phyloP scores from a whole-genome alignment of 23 tunicate species.

The Botrylloides violaceus region DNA sequence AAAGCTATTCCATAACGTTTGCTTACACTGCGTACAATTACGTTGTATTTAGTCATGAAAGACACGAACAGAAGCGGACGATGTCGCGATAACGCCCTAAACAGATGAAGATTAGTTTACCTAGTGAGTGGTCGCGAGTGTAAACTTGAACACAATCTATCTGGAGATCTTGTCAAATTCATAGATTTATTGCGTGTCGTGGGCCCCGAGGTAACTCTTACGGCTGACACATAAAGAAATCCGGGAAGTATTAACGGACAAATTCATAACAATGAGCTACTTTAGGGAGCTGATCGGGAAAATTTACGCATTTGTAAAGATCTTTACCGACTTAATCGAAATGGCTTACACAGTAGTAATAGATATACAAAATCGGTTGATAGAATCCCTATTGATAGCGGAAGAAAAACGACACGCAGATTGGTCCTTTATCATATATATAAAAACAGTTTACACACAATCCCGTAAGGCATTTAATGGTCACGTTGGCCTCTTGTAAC shows the following conservation, averaged over 20 bases:
- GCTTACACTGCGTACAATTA: too few relatives aligned
- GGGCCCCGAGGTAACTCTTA: not conserved
- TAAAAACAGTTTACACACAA: too few relatives aligned
- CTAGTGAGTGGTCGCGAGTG: not conserved
- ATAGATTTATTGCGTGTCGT: not conserved
- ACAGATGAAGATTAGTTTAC: not conserved
- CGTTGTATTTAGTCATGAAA: not conserved
- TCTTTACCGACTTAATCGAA: too few relatives aligned
- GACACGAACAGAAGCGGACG: not conserved
- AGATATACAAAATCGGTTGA: too few relatives aligned
- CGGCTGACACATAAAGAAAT: conserved; percentile 1
- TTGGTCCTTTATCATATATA: too few relatives aligned
- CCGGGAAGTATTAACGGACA: conserved; percentile 1
- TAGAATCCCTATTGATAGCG: too few relatives aligned
- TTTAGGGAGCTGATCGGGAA: not conserved
- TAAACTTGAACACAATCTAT: not conserved
- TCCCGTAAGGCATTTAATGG: too few relatives aligned
- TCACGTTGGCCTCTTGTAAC: too few relatives aligned
- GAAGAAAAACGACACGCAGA: too few relatives aligned
- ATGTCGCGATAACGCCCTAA: not conserved
- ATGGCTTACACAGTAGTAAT: too few relatives aligned
- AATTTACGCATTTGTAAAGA: not conserved
- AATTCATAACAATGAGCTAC: not conserved
- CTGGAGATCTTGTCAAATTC: not conserved
- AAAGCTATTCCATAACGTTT: too few relatives aligned